Evolutionary conservation across 23 tunicate genomes (phyloP), one percentile per base, ranked within the genome.

Genomic region (Ascidia mentula): DNA sequence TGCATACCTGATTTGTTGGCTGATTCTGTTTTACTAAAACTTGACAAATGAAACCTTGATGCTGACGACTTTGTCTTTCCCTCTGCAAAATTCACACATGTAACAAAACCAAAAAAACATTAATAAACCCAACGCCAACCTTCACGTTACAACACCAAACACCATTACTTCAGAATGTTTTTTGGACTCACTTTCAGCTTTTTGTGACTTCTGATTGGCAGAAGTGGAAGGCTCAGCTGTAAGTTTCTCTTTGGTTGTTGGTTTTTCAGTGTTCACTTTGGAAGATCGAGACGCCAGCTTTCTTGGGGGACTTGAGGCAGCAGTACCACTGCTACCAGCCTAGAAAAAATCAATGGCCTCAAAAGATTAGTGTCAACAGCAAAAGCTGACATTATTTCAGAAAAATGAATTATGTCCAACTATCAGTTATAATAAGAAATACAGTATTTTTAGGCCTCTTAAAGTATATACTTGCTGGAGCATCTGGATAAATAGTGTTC

Each of bases 231-330:
- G 36, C 6, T 74, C 32, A 45, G 46, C 9, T 6, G n/a, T 13
- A 7, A 32, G 15, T 12, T 77, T 84, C 18, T 84, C 82, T 77
- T 84, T 77, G 5, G 36, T 40, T 26, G 46, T 84, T 40, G 46
- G 42, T 77, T 77, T 76, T 40, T 40, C 69, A 38, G 69, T 46
- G 31, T 34, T 73, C 18, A 80, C 34, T 38, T 85, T 85, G 12
- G 89, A 32, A 28, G 31, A 39, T 33, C 75, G 45, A 7, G 90
- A 86, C 40, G 90, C 90, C 90, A 86, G 90, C 61, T 86, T 86
- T 79, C 33, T 72, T 36, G 84, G 46, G 32, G 74, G 71, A 8
- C 12, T 36, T 8, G 89, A 40, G 36, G 84, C 79, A 86, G 90
- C 79, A 79, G 84, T 46, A 18, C 65, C 6, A 77, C 84, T 86